Evolutionary conservation across 1,140 invertebrate genomes (phyloP).

Genomic region (Drosophila sp.): DNA sequence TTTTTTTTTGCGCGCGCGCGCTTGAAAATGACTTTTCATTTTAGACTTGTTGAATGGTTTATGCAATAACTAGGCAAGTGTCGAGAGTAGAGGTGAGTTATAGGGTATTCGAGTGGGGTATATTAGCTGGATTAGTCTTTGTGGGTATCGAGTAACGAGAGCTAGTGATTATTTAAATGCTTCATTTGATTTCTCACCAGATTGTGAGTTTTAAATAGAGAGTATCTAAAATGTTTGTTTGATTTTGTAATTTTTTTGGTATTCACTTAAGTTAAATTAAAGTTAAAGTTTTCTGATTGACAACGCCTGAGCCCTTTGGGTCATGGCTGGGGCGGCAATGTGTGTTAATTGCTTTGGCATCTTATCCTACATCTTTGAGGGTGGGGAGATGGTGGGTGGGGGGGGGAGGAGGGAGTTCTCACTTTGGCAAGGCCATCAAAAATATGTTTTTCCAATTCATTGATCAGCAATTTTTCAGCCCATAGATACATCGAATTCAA

Average conservation of each 20-base stretch:
- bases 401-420: neutral
- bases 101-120: neutral
- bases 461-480: constrained; percentile 55
- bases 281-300: constrained; percentile 25
- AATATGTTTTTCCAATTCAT: constrained; percentile 52
- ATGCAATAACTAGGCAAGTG: constrained; percentile 2
- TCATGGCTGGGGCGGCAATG: constrained; percentile 36
- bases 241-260: constrained; percentile 1
- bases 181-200: neutral
- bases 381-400: too few relatives aligned
- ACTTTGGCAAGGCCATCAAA: constrained; percentile 11
- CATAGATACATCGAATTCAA: constrained; percentile 34
- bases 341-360: constrained; percentile 15
- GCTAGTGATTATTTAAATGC: neutral
- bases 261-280: neutral
- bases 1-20: constrained; percentile 14
- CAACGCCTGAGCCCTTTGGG: constrained; percentile 47
- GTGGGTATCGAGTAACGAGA: too few relatives aligned
- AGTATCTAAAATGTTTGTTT: neutral
- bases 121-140: neutral
- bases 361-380: neutral
- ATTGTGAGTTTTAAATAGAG: too few relatives aligned
- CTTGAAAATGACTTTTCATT: constrained; percentile 45
- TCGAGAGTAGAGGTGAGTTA: too few relatives aligned
- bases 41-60: constrained; percentile 33